These are phyloP conservation scores for Sminthopsis crassicaudata DNA, from an alignment of 2,113 vertebrate species.

Conservation along the genomic window DNA sequence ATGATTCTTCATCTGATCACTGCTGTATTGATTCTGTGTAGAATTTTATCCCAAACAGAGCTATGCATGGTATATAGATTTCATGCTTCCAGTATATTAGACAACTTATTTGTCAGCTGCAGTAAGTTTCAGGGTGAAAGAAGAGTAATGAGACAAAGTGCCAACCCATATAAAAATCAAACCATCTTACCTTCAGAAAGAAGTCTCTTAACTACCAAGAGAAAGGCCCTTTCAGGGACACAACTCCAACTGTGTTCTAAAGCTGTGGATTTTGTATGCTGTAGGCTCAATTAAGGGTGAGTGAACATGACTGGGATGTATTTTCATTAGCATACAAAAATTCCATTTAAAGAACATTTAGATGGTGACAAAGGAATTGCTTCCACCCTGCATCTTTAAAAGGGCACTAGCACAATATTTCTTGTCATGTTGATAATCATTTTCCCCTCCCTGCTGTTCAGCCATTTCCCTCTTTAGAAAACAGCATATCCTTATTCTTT, in stretches of 20 bases:
- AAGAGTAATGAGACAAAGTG: constrained; percentile 62
- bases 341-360: constrained; percentile 42
- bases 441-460: constrained; percentile 59
- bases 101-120: constrained; percentile 54
- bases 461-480: constrained; percentile 52
- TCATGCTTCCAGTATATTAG: constrained; percentile 41
- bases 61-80: not conserved
- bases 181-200: constrained; percentile 47
- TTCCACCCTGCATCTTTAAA: constrained; percentile 65
- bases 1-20: constrained; percentile 4
- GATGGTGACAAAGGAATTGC: constrained; percentile 38
- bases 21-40: constrained; percentile 43
- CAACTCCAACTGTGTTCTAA: constrained; percentile 60
- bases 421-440: constrained; percentile 22
- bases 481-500: constrained; percentile 19
- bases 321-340: constrained; percentile 56
- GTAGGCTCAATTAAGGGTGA: constrained; percentile 58
- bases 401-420: constrained; percentile 55
- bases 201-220: not conserved
- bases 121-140: constrained; percentile 62
- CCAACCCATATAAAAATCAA: constrained; percentile 64
- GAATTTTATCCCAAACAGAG: not conserved
- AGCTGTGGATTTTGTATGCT: constrained; percentile 54
- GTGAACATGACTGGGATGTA: constrained; percentile 38
- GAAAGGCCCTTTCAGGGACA: constrained; percentile 60